These are phyloP conservation scores for Thelaira solivaga DNA, from an alignment of 2,888 invertebrate genomes.

Conservation along the genomic window DNA sequence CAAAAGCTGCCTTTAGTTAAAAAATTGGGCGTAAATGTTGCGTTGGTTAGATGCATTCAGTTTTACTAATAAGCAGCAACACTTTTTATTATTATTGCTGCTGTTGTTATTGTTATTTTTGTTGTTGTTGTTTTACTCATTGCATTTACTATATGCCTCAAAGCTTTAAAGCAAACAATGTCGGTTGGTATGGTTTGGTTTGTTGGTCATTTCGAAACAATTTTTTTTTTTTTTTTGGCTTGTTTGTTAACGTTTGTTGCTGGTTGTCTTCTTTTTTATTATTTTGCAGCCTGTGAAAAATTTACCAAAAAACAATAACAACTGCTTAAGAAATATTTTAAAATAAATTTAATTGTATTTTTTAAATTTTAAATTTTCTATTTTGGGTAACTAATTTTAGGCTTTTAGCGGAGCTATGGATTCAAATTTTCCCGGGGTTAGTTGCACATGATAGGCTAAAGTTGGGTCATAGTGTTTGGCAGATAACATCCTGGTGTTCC, in stretches of 20 bases:
- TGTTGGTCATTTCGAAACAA: conserved; percentile 39
- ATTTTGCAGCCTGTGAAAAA: conserved; percentile 29
- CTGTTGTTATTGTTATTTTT: background rate
- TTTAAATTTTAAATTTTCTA: conserved; percentile 8
- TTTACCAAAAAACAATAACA: conserved; percentile 20
- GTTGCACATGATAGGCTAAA: background rate
- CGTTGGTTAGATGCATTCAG: conserved; percentile 56
- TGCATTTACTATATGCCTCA: conserved; percentile 46
- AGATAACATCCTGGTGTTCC: too few species aligned
- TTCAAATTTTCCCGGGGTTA: background rate
- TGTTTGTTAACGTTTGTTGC: background rate
- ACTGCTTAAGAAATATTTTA: conserved; percentile 16
- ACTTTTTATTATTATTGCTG: too few species aligned
- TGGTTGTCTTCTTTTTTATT: conserved; percentile 10
- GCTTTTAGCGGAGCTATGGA: background rate
- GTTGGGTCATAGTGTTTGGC: too few species aligned
- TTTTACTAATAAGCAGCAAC: conserved; percentile 62
- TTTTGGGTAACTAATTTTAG: background rate
- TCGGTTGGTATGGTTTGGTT: background rate
- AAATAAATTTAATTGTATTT: conserved; percentile 42
- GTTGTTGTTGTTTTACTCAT: conserved; percentile 11
- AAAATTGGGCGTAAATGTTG: conserved; percentile 62
- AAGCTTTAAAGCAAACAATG: conserved; percentile 26
- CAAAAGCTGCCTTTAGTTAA: conserved; percentile 50
- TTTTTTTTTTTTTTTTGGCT: conserved; percentile 28